These are phyloP conservation scores for Okamejei kenojei DNA, from an alignment of 2,797 vertebrate genomes.

Conservation along the genomic window DNA sequence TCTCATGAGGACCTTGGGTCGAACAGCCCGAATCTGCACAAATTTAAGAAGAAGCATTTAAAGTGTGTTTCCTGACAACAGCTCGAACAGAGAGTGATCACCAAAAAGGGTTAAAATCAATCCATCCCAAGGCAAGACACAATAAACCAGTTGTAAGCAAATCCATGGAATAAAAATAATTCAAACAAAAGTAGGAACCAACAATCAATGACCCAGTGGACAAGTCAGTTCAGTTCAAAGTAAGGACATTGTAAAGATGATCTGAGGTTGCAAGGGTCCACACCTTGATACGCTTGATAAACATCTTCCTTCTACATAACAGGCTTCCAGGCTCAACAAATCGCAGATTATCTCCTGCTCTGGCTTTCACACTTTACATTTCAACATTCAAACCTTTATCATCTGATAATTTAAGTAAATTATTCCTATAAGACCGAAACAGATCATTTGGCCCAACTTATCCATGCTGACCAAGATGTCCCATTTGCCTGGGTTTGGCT, in stretches of 20 bases:
- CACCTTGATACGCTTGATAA: no score
- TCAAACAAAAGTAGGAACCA: neutral
- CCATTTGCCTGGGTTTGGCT: no score
- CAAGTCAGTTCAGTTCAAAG: neutral
- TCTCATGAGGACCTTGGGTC: conserved; percentile 95
- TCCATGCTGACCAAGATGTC: no score
- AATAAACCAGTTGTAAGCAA: neutral
- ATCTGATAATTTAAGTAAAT: no score
- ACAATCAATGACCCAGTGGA: neutral
- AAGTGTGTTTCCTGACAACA: neutral
- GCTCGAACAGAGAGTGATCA: neutral
- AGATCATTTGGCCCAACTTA: no score
- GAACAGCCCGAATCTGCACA: conserved; percentile 81
- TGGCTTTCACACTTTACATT: no score
- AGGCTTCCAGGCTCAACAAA: no score
- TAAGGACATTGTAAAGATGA: neutral
- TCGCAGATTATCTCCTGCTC: no score
- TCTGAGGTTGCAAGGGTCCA: neutral
- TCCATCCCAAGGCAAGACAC: neutral
- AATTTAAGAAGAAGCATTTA: conserved; percentile 29
- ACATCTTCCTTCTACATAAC: no score
- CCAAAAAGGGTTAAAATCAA: neutral
- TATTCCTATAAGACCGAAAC: no score
- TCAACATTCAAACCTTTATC: no score
- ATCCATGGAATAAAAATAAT: no score